These are phyloP conservation scores for Dynastes tityus DNA, from an alignment of 2,888 invertebrate genomes.

Conservation along the genomic window DNA sequence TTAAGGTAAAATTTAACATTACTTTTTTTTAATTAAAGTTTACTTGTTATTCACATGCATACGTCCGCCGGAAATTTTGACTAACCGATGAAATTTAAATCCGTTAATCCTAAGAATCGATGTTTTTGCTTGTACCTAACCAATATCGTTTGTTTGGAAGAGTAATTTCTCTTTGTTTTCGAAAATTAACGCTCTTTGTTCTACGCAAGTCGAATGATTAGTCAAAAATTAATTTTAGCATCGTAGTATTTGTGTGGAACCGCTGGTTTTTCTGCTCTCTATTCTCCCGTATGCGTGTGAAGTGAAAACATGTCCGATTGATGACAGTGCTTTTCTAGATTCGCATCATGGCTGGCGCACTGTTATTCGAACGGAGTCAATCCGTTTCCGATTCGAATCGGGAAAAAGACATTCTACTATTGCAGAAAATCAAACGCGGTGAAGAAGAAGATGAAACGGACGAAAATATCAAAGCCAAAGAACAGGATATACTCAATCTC, in stretches of 20 bases:
- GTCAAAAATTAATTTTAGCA: slow-evolving; percentile 38
- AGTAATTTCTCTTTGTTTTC: neutral
- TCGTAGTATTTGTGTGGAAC: slow-evolving; percentile 38
- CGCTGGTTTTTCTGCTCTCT: slow-evolving; percentile 42
- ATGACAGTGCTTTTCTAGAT: slow-evolving; percentile 71
- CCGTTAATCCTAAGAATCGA: neutral
- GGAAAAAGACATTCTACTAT: slow-evolving; percentile 82
- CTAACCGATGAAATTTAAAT: neutral
- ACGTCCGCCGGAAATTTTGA: neutral
- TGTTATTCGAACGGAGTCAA: slow-evolving; percentile 90
- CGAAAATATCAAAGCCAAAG: slow-evolving; percentile 92
- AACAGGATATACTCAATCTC: slow-evolving; percentile 94
- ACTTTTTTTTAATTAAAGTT: neutral
- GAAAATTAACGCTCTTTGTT: neutral
- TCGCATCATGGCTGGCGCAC: slow-evolving; percentile 88
- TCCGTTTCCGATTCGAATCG: slow-evolving; percentile 83
- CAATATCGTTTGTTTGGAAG: neutral
- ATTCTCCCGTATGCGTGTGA: slow-evolving; percentile 4
- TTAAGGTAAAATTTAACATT: slow-evolving; percentile 17
- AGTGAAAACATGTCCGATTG: slow-evolving; percentile 57
- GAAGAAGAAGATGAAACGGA: slow-evolving; percentile 87
- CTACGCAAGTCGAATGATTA: slow-evolving; percentile 27
- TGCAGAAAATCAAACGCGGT: slow-evolving; percentile 85
- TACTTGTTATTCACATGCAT: neutral
- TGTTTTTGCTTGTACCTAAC: neutral